Conservation (phyloP, 2,888 invertebrate species). For the Zaprionus lineosus region DNA sequence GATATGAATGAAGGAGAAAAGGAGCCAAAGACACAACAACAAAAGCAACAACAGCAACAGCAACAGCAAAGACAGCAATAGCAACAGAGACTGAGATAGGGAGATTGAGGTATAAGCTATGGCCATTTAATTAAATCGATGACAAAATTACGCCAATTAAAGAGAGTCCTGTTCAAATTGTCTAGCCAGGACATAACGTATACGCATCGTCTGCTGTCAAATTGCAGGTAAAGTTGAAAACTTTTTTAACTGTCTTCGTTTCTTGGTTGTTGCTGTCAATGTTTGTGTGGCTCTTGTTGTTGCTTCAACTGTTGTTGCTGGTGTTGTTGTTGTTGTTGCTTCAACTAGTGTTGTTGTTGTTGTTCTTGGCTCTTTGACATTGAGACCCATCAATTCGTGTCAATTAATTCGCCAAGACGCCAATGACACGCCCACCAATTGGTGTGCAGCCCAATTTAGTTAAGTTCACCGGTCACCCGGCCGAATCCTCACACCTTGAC, state of each 20-base stretch:
- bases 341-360: background rate
- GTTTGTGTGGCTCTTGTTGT: slow-evolving; percentile 2
- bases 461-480: slow-evolving; percentile 4
- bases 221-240: slow-evolving; percentile 71
- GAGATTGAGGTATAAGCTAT: slow-evolving; percentile 50
- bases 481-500: too few species aligned
- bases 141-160: slow-evolving; percentile 78
- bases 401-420: slow-evolving; percentile 78
- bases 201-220: slow-evolving; percentile 66
- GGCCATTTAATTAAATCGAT: slow-evolving; percentile 77
- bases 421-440: slow-evolving; percentile 49
- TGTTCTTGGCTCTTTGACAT: slow-evolving; percentile 71
- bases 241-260: slow-evolving; percentile 41
- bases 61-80: background rate
- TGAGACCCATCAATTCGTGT: slow-evolving; percentile 81
- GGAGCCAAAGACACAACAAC: too few species aligned
- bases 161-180: slow-evolving; percentile 71
- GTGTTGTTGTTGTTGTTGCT: slow-evolving; percentile 6
- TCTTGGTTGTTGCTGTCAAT: too few species aligned
- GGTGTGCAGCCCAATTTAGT: slow-evolving; percentile 17
- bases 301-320: slow-evolving; percentile 13
- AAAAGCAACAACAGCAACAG: background rate
- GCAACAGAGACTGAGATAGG: slow-evolving; percentile 7
- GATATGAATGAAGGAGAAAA: background rate
- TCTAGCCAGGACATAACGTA: slow-evolving; percentile 63